A percentile compares a stretch with the other conserved stretches of the same genome.
phyloP scores from a whole-genome alignment of 2,888 invertebrate species.

The Coenonympha arcania region DNA sequence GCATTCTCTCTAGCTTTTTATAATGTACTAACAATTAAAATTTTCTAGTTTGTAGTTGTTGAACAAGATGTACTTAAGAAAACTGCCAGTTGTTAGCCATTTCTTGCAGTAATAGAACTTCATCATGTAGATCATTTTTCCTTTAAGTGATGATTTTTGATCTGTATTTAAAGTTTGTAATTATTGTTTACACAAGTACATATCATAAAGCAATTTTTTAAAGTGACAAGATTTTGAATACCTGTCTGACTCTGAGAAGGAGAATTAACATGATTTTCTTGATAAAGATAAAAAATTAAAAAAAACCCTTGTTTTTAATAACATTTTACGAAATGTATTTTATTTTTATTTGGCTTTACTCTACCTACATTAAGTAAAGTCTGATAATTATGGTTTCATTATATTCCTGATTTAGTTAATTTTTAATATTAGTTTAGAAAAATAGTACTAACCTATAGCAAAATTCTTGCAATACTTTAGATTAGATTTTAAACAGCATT shows the following conservation, averaged over 20 bases:
- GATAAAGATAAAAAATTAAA: not conserved
- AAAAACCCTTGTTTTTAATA: not conserved
- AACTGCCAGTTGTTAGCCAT: constrained; percentile 16
- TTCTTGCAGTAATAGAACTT: too few relatives aligned
- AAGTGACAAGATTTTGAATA: not conserved
- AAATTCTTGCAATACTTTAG: not conserved
- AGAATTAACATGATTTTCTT: not conserved
- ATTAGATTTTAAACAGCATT: constrained; percentile 6
- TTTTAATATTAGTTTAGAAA: not conserved
- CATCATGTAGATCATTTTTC: not conserved
- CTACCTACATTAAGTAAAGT: not conserved
- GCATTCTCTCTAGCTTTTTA: constrained; percentile 14
- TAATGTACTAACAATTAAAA: not conserved
- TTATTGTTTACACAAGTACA: not conserved
- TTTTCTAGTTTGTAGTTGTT: not conserved
- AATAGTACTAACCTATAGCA: not conserved
- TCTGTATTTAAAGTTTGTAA: too few relatives aligned
- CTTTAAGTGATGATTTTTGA: not conserved
- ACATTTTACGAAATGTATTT: not conserved
- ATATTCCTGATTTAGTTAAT: not conserved
- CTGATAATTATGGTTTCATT: not conserved
- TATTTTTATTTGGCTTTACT: not conserved
- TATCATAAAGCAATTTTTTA: not conserved
- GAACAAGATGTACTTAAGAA: constrained; percentile 10
- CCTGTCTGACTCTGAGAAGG: not conserved